Conservation (phyloP, 1,140 invertebrate genomes). For the Melipona quadrifasciata region DNA sequence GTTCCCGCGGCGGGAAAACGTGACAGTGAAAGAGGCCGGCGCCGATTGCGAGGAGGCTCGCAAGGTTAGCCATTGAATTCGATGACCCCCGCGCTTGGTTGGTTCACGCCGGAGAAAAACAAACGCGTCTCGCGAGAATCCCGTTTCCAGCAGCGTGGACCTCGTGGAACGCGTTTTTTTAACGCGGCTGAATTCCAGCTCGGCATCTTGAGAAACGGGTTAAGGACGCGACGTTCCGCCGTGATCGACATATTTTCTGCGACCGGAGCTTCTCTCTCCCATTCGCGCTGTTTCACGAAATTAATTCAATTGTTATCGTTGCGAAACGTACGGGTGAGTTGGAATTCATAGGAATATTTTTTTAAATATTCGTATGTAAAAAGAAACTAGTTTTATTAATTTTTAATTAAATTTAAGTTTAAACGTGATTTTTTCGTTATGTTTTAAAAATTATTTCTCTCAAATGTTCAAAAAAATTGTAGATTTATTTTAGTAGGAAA, state of each 20-base stretch:
- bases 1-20: conserved; percentile 28
- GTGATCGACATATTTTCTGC: neutral
- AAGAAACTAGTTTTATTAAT: too few relatives aligned
- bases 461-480: too few relatives aligned
- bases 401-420: too few relatives aligned
- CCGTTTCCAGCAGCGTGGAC: neutral
- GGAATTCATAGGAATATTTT: neutral
- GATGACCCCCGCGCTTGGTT: neutral
- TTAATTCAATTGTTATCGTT: neutral
- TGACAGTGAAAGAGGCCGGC: neutral
- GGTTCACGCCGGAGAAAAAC: conserved; percentile 3
- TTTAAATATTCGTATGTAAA: too few relatives aligned
- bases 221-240: neutral
- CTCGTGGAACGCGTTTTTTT: conserved; percentile 9
- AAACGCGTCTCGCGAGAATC: neutral
- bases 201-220: neutral
- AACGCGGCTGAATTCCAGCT: conserved; percentile 1
- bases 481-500: too few relatives aligned
- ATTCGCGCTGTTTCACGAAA: neutral
- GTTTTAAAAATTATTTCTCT: too few relatives aligned
- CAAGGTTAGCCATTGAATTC: conserved; percentile 10
- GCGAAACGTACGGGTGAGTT: too few relatives aligned
- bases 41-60: neutral
- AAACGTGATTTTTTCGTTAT: too few relatives aligned
- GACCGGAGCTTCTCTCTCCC: neutral